Percentiles rank a stretch among this genome's conserved stretches.
phyloP scores from a whole-genome alignment of 1,140 invertebrate species.

The Heliconius hermathena region DNA sequence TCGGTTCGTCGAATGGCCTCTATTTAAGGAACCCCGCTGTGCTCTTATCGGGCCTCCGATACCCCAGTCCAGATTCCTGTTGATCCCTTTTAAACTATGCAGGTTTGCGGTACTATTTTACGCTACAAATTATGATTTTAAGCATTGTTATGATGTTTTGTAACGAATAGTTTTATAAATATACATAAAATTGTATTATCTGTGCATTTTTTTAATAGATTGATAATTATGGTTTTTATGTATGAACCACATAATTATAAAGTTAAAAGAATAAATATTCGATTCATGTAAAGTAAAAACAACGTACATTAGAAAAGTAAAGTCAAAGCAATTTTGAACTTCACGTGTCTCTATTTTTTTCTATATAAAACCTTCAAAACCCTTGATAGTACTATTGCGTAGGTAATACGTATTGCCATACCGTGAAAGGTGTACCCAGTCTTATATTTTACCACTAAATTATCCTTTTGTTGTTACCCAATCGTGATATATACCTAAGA shows the following conservation, averaged over 20 bases:
- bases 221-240: too few relatives aligned
- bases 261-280: background rate
- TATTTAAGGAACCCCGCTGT: slow-evolving; percentile 69
- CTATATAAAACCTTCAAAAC: too few relatives aligned
- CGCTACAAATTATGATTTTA: background rate
- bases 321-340: too few relatives aligned
- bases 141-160: background rate
- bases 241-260: background rate
- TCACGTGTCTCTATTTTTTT: too few relatives aligned
- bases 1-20: slow-evolving; percentile 67
- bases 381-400: too few relatives aligned
- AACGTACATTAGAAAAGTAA: too few relatives aligned
- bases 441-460: background rate
- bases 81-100: slow-evolving; percentile 28
- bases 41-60: slow-evolving; percentile 57
- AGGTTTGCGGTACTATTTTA: slow-evolving; percentile 19
- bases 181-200: too few relatives aligned
- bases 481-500: background rate
- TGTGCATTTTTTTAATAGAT: too few relatives aligned
- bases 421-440: background rate
- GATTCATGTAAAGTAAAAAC: too few relatives aligned
- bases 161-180: background rate
- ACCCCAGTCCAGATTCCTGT: slow-evolving; percentile 38
- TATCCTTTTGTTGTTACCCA: background rate
- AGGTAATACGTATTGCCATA: background rate